Base-by-base conservation (phyloP, 1,140 invertebrate genomes). In the Drosophila sulfurigaster region DNA sequence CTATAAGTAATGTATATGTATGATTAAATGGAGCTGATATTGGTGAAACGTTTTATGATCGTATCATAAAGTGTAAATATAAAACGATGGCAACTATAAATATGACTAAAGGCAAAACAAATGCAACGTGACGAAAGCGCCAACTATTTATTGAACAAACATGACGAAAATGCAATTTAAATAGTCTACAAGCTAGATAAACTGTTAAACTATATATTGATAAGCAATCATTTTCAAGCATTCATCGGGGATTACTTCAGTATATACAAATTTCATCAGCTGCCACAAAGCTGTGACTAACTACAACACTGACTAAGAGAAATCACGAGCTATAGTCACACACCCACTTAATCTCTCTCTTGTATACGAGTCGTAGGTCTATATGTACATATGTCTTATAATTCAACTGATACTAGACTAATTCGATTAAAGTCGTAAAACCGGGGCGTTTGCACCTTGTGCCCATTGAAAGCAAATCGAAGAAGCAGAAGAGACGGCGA, bases 211-310 rank as follows among this genome's bases (percentile, higher is more conserved):
- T 13, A 43, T 25, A 25, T 25, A 25, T 41, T 41, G 38, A 41
- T 41, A 11, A 25, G 35, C 35, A 38, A 38, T 38, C 11, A 41
- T 10, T 41, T 41, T 58, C 7, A 8, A n/a, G 10, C 41, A 45
- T 45, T 28, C 3, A 25, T 46, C 30, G 15, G 30, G 30, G 30
- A 56, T 56, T 57, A 57, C 54, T 3, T 38, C 4, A 6, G 13
- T 38, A 16, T 41, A 73, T 25, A 25, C 3, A 25, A 25, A 25
- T 73, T 73, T 32, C 56, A 67, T 68, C 64, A 74, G 56, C 38
- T 60, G 56, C 48, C 60, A 16, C 35, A 38, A 10, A 48, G 38
- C 15, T 54, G 38, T 74, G 71, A 74, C 71, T 74, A 74, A 74
- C 54, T 30, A 38, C 10, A 13, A 59, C 15, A 20, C 16, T 51